Evolutionary conservation across 2,113 vertebrate species (phyloP), one percentile per base, ranked within the genome.

Genomic region (Chloroceryle aenea): DNA sequence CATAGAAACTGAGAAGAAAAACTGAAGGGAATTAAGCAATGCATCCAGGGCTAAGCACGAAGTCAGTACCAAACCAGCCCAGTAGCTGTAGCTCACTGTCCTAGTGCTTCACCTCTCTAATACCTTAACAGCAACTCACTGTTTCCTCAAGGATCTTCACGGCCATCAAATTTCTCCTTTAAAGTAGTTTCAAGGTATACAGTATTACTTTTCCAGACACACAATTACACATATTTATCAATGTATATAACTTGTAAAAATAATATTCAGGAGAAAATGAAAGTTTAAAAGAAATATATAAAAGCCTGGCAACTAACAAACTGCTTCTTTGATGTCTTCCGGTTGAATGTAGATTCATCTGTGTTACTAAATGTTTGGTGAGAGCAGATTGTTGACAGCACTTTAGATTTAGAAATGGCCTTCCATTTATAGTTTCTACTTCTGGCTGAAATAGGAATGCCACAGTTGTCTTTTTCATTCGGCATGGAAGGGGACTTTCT

Each of bases 341-440:
- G 1, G 40, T 19, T 64, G 77, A 68, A n/a, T 40, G 17, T 13
- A 7, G 82, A 62, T 88, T 96, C 45, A 71, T 74, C 68, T 73
- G 32, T 68, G 63, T 85, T 92, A 67, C 45, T 69, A 55, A 85
- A 38, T 23, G 32, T 86, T 92, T 86, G 78, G 59, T 64, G 55
- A 89, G 50, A 92, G 36, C 73, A 94, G 84, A 87, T 79, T 92
- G 77, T 79, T 93, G 67, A 93, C 55, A 76, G 53, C 25, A 52
- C 20, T 84, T 90, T 55, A 59, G 80, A 80, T 93, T 90, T 89
- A 75, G 83, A 90, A 90, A 75, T 55, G 56, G 68, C 38, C 85
- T 93, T 94, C 80, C 66, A 77, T 93, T 84, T 90, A 83, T 89
- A 79, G 53, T 90, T 91, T 74, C 64, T 36, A 34, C 56, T 85